phyloP scores from a whole-genome alignment of 1,140 invertebrate species.

The Drosophila ercepeae region DNA sequence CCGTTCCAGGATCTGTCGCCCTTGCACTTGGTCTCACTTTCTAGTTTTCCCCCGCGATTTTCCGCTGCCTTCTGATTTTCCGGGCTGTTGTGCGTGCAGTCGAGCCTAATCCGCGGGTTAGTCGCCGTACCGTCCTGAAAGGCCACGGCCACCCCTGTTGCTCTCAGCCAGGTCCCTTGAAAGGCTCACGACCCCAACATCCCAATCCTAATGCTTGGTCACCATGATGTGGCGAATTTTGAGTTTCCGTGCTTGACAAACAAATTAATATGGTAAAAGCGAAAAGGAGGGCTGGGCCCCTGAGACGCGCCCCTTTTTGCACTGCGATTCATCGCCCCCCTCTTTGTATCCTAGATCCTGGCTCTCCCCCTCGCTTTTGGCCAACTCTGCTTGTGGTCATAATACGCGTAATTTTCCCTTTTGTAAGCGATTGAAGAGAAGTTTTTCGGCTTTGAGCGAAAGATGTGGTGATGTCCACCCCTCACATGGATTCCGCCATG shows the following conservation, averaged over 20 bases:
- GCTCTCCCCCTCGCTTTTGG: not conserved
- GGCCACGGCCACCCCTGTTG: constrained; percentile 54
- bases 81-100: constrained; percentile 70
- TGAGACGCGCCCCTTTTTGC: constrained; percentile 40
- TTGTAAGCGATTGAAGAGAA: constrained; percentile 46
- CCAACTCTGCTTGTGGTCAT: constrained; percentile 50
- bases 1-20: constrained; percentile 25
- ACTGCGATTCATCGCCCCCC: not conserved
- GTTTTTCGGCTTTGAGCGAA: constrained; percentile 7
- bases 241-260: constrained; percentile 57
- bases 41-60: constrained; percentile 2
- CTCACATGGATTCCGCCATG: constrained; percentile 15
- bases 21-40: constrained; percentile 3
- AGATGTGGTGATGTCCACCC: constrained; percentile 23
- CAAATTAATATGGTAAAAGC: constrained; percentile 62
- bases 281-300: constrained; percentile 54
- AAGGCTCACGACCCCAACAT: not conserved
- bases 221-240: constrained; percentile 66
- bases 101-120: constrained; percentile 76
- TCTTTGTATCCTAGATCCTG: too few relatives aligned
- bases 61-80: constrained; percentile 35
- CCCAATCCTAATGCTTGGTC: constrained; percentile 13
- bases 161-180: constrained; percentile 10
- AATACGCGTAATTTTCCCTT: constrained; percentile 77
- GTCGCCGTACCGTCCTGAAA: constrained; percentile 30